A percentile compares a stretch with the other conserved stretches of the same genome.
These are phyloP conservation scores for Crocidura indochinensis DNA, from an alignment of 2,797 vertebrate genomes.

Conservation along the genomic window DNA sequence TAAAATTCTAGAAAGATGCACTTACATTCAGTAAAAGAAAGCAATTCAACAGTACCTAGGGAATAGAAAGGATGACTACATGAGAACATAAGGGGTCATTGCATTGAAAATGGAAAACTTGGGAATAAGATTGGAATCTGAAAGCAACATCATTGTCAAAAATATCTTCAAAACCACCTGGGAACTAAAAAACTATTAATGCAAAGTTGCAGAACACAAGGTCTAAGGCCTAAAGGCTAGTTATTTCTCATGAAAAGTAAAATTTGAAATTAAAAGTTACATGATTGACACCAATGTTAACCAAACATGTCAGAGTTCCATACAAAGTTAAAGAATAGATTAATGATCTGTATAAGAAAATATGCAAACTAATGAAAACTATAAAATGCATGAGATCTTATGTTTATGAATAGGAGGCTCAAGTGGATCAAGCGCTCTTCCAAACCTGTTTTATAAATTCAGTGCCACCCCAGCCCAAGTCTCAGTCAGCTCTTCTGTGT, in stretches of 20 bases:
- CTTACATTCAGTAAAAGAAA: neutral
- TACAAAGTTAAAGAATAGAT: neutral
- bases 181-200: neutral
- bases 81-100: neutral
- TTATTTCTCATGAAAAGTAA: neutral
- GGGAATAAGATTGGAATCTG: neutral
- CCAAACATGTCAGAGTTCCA: neutral
- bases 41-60: neutral
- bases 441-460: neutral
- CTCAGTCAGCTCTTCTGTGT: neutral
- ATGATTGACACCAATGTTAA: neutral
- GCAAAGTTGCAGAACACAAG: neutral
- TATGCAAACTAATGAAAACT: neutral
- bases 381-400: neutral
- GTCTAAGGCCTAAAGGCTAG: neutral
- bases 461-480: neutral
- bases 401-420: neutral
- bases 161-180: neutral
- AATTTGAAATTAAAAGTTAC: neutral
- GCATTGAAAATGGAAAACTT: neutral
- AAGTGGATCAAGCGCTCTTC: neutral
- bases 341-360: neutral
- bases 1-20: neutral
- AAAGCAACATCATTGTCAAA: neutral
- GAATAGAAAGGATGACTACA: neutral